Base-by-base conservation (phyloP, 2,113 vertebrate species). In the Leucopternis melanops region DNA sequence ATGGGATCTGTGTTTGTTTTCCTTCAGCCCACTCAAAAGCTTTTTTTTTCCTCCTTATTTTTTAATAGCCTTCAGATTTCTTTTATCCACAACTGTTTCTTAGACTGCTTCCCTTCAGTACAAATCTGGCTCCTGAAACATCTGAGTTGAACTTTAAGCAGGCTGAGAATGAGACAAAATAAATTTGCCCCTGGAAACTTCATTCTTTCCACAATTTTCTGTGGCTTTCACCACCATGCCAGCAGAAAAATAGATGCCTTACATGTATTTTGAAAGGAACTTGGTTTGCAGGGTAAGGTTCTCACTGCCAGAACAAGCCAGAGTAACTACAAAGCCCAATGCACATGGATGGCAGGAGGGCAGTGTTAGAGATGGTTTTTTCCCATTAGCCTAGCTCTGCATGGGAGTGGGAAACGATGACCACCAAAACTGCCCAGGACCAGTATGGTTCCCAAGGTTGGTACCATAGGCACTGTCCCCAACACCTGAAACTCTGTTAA, bases 201-300 rank as follows among this genome's bases (percentile, higher is more conserved):
- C 63, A 95, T 95, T 96, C 78, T 95, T 95, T 92, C 95, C 95
- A 85, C 74, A 89, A 79, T 95, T 92, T 94, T 90, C 84, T 95
- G 93, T 67, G 91, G 91, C 26, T 97, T 95, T 86, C 32, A 34
- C 67, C 12, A 83, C 26, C 8, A 45, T 27, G 81, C 92, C 91
- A 94, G 84, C 38, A 89, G 83, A 84, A 92, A 95, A 91, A 81
- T 69, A 91, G 78, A 91, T 77, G 54, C 32, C 23, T 95, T 90
- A 58, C 29, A 72, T 83, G 50, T 77, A 74, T 87, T 95, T 95
- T 65, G 72, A 91, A 72, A 90, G 27, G 23, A 82, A 54, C 29
- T 72, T 84, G 10, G 66, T 90, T 86, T 92, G 14, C 40, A 73
- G 74, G 29, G n/a, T 87, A 74, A 49, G 44, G 75, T 92, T 94